Evolutionary conservation across 2,797 vertebrate species (phyloP).

Genomic region (Dendrocincla tyrannina): DNA sequence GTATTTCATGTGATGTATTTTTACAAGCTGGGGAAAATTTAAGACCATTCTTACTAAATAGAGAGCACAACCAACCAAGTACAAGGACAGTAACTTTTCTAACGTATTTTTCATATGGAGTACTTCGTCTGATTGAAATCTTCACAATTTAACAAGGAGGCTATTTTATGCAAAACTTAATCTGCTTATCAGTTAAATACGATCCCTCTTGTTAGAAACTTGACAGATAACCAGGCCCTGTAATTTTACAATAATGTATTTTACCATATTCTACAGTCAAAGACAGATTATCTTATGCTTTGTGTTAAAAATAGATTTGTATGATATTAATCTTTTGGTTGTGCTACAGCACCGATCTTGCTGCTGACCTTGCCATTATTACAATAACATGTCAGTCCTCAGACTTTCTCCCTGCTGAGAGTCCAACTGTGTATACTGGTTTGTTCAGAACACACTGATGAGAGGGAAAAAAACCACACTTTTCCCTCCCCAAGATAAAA

Average conservation of each 20-base stretch:
- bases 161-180: background rate
- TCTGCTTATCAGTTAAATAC: background rate
- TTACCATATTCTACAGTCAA: background rate
- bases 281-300: slow-evolving; percentile 6
- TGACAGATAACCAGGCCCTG: background rate
- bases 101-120: background rate
- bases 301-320: background rate
- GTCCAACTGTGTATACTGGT: background rate
- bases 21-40: background rate
- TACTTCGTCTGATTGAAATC: background rate
- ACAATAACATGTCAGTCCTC: background rate
- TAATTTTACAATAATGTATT: background rate
- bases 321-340: background rate
- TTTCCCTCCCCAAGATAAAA: background rate
- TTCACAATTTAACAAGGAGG: background rate
- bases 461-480: background rate
- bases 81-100: background rate
- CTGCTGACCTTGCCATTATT: slow-evolving; percentile 11
- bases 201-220: background rate
- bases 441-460: background rate
- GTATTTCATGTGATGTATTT: background rate
- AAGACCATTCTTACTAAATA: background rate
- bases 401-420: background rate
- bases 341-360: background rate
- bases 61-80: background rate